Evolutionary conservation across 2,113 vertebrate species (phyloP), one percentile per base, ranked within the genome.

Genomic region (Aphyosemion australe): DNA sequence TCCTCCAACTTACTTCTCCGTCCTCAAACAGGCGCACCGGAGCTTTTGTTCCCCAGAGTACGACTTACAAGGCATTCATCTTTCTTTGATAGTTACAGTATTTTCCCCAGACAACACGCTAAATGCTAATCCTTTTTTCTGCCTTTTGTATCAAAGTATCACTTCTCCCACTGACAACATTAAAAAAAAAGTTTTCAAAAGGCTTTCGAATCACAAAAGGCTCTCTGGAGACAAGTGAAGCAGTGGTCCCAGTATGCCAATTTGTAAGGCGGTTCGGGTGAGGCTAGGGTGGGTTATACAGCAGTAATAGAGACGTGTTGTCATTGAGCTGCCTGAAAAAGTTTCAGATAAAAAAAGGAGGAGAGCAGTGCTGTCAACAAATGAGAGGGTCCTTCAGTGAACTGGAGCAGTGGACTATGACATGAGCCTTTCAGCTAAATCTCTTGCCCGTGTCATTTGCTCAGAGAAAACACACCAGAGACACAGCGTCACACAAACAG

Each of bases 301-400:
- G 61, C 67, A 54, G 34, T 72, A 87, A 88, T 87, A 79, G 78
- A 90, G 88, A 84, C 71, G 66, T 74, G 78, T 83, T 88, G 89
- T 89, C 87, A 88, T 84, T 87, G 87, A 92, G 85, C 84, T 78
- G 85, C 83, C 80, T 52, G 59, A 84, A 82, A 64, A 79, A 80
- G 87, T 82, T 79, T 90, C 61, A 83, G 82, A 84, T 89, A 82
- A 85, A 86, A 70, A 86, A 65, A 19, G 32, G 48, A 42, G 52
- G 51, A 10, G 45, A 18, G 62, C 52, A 20, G 69, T 32, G 74
- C 32, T 90, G 85, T 87, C 89, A 87, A 69, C 52, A 72, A 78
- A 71, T 26, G 74, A 67, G 46, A 13, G 16, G 65, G 84, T 83
- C 82, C 82, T 77, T 74, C 69, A 61, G 50, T 79, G 83, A 85